Percentiles rank a stretch among this genome's conserved stretches.
phyloP scores from a whole-genome alignment of 30 jellyfish, hydroid and myxozoan species.

The Hydractinia echinata region DNA sequence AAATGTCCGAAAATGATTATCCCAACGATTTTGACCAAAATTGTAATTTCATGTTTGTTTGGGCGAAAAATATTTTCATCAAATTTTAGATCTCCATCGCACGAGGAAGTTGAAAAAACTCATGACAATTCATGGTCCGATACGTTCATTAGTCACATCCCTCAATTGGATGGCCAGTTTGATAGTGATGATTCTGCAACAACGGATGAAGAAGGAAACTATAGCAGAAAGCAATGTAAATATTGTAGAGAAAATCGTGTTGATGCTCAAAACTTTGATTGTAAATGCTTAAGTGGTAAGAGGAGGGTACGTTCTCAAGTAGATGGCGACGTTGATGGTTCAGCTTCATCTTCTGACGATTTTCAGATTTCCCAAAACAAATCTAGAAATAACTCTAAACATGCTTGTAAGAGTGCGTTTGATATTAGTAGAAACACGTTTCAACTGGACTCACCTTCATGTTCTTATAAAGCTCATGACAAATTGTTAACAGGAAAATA shows the following conservation, averaged over 20 bases:
- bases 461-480: neutral
- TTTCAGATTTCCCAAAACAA: slow-evolving; percentile 18
- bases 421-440: neutral
- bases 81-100: too few relatives aligned
- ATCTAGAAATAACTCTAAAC: slow-evolving; percentile 10
- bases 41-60: too few relatives aligned
- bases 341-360: slow-evolving; percentile 33
- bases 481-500: neutral
- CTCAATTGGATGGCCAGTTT: slow-evolving; percentile 69
- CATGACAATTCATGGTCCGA: slow-evolving; percentile 58
- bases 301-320: slow-evolving; percentile 37
- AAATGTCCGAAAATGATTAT: too few relatives aligned
- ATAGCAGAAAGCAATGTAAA: neutral
- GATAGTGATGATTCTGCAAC: slow-evolving; percentile 37
- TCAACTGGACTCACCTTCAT: too few relatives aligned
- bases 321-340: slow-evolving; percentile 74
- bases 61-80: too few relatives aligned
- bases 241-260: neutral
- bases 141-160: slow-evolving; percentile 48
- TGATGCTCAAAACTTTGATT: neutral
- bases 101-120: slow-evolving; percentile 3
- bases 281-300: neutral
- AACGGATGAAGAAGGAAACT: neutral
- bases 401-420: neutral
- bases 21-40: too few relatives aligned